A percentile compares a stretch with the other conserved stretches of the same genome.
These are phyloP conservation scores for Panonychus citri DNA, from an alignment of 1,140 invertebrate species.

Conservation along the genomic window DNA sequence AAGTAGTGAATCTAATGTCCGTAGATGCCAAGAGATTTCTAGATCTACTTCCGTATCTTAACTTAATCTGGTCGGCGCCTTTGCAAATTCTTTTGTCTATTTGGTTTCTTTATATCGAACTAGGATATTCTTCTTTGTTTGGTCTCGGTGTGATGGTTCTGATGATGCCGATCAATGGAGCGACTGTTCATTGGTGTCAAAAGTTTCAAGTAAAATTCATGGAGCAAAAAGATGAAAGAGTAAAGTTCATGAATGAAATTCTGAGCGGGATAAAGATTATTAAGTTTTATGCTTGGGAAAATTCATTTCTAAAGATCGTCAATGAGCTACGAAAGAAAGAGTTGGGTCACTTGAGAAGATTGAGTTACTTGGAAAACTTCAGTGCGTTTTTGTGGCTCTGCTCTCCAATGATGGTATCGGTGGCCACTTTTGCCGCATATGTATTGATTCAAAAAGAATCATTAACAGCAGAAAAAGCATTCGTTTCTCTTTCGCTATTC, in stretches of 20 bases:
- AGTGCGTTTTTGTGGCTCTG: slow-evolving; percentile 5
- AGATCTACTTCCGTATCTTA: slow-evolving; percentile 13
- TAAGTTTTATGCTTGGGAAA: slow-evolving; percentile 15
- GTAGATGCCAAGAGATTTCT: slow-evolving; percentile 26
- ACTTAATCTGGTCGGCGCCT: slow-evolving; percentile 20
- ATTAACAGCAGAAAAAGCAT: slow-evolving; percentile 33
- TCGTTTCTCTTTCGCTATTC: slow-evolving; percentile 36
- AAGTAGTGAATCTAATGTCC: slow-evolving; percentile 34
- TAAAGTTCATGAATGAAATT: slow-evolving; percentile 23
- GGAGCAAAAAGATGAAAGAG: slow-evolving; percentile 20
- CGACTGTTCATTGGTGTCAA: slow-evolving; percentile 22
- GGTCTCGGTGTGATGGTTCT: slow-evolving; percentile 70
- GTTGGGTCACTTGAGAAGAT: slow-evolving; percentile 8
- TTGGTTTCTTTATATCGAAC: slow-evolving; percentile 24
- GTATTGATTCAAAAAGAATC: slow-evolving; percentile 27
- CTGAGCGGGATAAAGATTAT: slow-evolving; percentile 21
- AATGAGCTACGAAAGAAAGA: slow-evolving; percentile 12
- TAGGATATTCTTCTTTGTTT: slow-evolving; percentile 58
- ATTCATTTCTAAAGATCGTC: slow-evolving; percentile 14
- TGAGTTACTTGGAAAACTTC: slow-evolving; percentile 7
- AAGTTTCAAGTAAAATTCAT: slow-evolving; percentile 24
- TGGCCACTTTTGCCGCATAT: slow-evolving; percentile 22
- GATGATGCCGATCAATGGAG: slow-evolving; percentile 27
- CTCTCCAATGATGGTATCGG: slow-evolving; percentile 16
- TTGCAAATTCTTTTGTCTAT: slow-evolving; percentile 22